Conservation (phyloP, 30 jellyfish, hydroid and myxozoan genomes). For the Hydra vulgaris region DNA sequence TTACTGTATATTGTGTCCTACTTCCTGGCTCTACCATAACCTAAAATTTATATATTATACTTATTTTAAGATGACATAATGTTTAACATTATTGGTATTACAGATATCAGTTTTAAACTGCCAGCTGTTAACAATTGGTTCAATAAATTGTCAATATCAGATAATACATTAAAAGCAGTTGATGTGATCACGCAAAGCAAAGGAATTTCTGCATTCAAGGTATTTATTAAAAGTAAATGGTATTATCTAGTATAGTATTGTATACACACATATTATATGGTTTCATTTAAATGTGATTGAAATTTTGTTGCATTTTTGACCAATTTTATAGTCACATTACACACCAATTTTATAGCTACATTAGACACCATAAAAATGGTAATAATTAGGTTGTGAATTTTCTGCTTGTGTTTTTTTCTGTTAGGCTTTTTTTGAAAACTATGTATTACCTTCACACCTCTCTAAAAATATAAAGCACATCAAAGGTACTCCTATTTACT, state of each 20-base stretch:
- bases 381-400: background rate
- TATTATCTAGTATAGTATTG: background rate
- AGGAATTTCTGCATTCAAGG: conserved; percentile 64
- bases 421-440: background rate
- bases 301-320: too few species aligned
- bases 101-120: conserved; percentile 26
- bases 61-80: background rate
- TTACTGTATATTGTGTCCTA: too few species aligned
- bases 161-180: conserved; percentile 39
- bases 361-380: too few species aligned
- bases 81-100: background rate
- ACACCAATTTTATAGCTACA: too few species aligned
- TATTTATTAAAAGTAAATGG: background rate
- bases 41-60: background rate
- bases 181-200: conserved; percentile 33
- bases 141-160: conserved; percentile 33
- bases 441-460: background rate
- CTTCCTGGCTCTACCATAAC: too few species aligned
- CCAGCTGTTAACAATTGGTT: conserved; percentile 44
- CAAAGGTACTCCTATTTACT: background rate
- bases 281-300: too few species aligned
- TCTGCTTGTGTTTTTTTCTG: background rate
- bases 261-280: background rate
- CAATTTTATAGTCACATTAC: too few species aligned
- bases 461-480: background rate